Base-by-base conservation (phyloP, 2,797 vertebrate species). In the Crocodylus rhombifer region DNA sequence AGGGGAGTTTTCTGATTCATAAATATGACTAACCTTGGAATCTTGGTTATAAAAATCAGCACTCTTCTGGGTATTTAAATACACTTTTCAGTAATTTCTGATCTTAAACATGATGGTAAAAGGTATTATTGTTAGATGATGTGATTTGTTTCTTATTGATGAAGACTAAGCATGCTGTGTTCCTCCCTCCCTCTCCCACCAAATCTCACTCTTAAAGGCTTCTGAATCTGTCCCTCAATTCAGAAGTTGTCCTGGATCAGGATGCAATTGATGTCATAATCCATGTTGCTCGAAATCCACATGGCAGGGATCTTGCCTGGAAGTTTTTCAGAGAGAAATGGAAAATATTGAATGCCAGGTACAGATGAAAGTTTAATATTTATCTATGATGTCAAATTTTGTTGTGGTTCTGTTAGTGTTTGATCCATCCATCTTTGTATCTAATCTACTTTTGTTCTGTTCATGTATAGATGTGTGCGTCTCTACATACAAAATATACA, bases 251-350 rank as follows among this genome's bases (percentile, higher is more conserved):
- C 75, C 98, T 99, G 5, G 99, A 99, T 97, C 99, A 99, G 97
- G 99, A 99, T 83, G 99, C 99, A 84, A 99, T 99, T 80, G 99
- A 99, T 94, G 99, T 99, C 84, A 99, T 99, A 97, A 99, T 99
- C 95, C 99, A 99, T 0, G 99, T 99, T 36, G 99, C 99, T 87
- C 97, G 99, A 92, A 99, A 99, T 97, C 99, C 99, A 58, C 99
- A 99, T 87, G 99, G 99, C 75, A 98, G 99, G 58, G 99, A 99
- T 96, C 98, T 99, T 91, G 99, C 99, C 89, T 99, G 99, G 99
- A 99, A 98, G 76, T 99, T 99, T 97, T 99, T 99, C 98, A 98
- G 99, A 92, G 99, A 99, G 91, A 99, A 99, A 97, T 99, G 99
- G 99, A 98, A 99, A 95, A 96, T 99, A 97, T 93, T 99, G 77